Conservation (phyloP, 2,113 vertebrate species). For the Smithornis capensis region DNA sequence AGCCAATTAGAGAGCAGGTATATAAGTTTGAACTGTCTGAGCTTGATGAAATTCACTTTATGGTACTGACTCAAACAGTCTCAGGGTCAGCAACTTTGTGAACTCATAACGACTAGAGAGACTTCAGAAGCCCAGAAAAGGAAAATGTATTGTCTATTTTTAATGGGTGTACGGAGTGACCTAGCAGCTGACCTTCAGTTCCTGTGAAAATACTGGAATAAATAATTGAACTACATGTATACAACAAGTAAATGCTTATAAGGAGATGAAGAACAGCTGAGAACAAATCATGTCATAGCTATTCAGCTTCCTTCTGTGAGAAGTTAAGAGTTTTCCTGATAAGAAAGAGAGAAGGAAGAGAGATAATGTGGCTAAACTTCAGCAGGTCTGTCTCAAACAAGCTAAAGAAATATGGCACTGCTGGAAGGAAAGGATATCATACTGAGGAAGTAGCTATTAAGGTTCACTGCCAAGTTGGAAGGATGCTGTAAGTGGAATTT, state of each 20-base stretch:
- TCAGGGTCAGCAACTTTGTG: conserved; percentile 52
- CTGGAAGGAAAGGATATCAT: conserved; percentile 37
- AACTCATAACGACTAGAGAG: conserved; percentile 11
- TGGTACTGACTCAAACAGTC: neutral
- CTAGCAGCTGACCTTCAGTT: conserved; percentile 35
- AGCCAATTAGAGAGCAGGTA: conserved; percentile 40
- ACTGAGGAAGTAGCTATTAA: conserved; percentile 42
- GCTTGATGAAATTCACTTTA: conserved; percentile 31
- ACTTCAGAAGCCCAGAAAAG: neutral
- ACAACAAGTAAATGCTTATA: conserved; percentile 7
- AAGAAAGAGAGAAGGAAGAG: neutral
- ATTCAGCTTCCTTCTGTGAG: conserved; percentile 5
- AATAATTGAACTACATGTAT: conserved; percentile 46
- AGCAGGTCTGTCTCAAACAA: conserved; percentile 39
- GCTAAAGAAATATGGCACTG: conserved; percentile 18
- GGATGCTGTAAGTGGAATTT: conserved; percentile 51
- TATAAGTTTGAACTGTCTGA: conserved; percentile 27
- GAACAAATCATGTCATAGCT: conserved; percentile 18
- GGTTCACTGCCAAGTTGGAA: conserved; percentile 35
- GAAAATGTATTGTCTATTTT: conserved; percentile 43
- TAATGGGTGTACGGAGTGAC: conserved; percentile 36
- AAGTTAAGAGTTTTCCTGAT: conserved; percentile 16
- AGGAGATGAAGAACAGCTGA: neutral
- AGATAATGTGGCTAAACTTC: conserved; percentile 18
- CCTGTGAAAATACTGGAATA: conserved; percentile 46